Conservation (phyloP, 2,113 vertebrate species). For the Marmota monax region DNA sequence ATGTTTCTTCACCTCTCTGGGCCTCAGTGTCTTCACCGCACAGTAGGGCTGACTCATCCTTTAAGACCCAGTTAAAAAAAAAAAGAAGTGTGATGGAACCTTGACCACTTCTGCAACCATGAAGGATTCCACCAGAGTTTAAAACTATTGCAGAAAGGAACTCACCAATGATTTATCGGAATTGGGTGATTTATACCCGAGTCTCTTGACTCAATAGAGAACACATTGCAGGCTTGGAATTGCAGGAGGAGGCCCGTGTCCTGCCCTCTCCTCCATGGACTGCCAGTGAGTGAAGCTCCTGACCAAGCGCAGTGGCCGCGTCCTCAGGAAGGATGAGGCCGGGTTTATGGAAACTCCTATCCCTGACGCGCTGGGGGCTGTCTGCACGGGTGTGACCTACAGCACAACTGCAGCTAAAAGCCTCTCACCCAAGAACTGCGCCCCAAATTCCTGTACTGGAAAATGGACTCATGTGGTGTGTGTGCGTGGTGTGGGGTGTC, state of each 20-base stretch:
- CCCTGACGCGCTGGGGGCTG: not conserved
- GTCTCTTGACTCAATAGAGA: not conserved
- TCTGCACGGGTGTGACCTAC: not conserved
- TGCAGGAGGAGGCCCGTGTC: not conserved
- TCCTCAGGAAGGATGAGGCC: not conserved
- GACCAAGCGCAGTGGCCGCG: not conserved
- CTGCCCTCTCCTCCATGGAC: not conserved
- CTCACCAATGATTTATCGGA: not conserved
- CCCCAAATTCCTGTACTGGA: constrained; percentile 18
- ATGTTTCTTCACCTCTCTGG: not conserved
- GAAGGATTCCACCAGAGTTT: not conserved
- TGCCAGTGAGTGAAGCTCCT: not conserved
- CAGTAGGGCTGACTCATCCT: not conserved
- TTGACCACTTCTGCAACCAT: not conserved
- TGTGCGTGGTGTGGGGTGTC: not conserved
- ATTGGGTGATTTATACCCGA: not conserved
- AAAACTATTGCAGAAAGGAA: not conserved
- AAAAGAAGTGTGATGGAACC: not conserved
- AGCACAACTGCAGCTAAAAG: not conserved
- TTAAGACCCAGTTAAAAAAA: not conserved
- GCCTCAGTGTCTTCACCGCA: too few relatives aligned
- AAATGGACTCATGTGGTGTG: not conserved
- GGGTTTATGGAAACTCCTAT: constrained; percentile 28
- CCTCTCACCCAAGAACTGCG: not conserved
- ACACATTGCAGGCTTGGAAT: constrained; percentile 29